Conservation (phyloP, 53 echinoderm and acorn worm species). For the Apostichopus leukothele region DNA sequence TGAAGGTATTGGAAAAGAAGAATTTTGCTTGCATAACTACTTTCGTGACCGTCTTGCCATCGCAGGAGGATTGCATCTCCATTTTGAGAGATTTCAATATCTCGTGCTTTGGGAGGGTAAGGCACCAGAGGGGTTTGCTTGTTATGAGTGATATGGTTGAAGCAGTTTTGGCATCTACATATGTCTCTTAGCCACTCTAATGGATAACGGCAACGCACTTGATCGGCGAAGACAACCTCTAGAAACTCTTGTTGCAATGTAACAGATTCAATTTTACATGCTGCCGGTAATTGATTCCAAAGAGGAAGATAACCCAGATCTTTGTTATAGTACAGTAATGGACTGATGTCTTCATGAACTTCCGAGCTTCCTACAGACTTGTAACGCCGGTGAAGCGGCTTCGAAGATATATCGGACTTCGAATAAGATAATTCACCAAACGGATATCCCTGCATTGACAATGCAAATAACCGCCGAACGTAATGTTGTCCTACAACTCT, state of each 20-base stretch:
- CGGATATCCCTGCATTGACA: too few relatives aligned
- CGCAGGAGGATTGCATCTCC: background rate
- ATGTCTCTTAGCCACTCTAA: constrained; percentile 40
- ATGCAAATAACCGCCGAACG: too few relatives aligned
- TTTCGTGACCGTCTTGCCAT: constrained; percentile 37
- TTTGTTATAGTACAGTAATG: background rate
- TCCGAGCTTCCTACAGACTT: background rate
- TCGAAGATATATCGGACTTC: too few relatives aligned
- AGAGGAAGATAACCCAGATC: constrained; percentile 1
- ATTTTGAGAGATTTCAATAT: background rate
- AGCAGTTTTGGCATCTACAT: constrained; percentile 32
- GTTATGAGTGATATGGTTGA: constrained; percentile 19
- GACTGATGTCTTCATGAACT: background rate
- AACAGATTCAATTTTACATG: background rate
- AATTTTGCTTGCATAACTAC: background rate
- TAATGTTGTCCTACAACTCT: too few relatives aligned
- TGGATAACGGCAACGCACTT: background rate
- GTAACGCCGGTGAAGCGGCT: too few relatives aligned
- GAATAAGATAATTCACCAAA: too few relatives aligned
- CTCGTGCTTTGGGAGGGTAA: background rate
- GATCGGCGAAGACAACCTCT: background rate
- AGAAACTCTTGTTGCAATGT: background rate
- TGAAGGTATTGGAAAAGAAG: background rate
- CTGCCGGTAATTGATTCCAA: background rate
- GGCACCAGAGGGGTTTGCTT: background rate